phyloP scores from a whole-genome alignment of 1,140 invertebrate species.

The Euura saliciscinereae region DNA sequence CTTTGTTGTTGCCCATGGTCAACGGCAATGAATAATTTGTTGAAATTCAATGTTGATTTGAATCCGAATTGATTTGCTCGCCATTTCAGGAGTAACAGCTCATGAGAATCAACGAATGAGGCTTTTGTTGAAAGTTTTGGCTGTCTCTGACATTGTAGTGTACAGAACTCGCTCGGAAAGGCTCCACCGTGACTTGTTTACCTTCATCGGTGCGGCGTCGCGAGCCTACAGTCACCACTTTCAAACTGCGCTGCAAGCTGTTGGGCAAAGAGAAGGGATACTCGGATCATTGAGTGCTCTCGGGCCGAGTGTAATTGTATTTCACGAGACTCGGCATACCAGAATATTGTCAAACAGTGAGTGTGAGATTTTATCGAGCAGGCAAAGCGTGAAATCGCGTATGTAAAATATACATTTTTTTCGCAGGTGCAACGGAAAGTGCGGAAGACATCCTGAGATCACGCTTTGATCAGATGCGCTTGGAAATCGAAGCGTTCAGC shows the following conservation, averaged over 20 bases:
- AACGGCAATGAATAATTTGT: too few relatives aligned
- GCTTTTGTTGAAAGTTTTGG: conserved; percentile 74
- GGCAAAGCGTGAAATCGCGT: too few relatives aligned
- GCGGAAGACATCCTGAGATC: conserved; percentile 71
- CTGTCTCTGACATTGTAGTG: conserved; percentile 83
- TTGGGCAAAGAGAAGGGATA: conserved; percentile 62
- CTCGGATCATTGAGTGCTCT: conserved; percentile 60
- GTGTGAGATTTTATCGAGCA: conserved; percentile 22
- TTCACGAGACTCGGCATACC: conserved; percentile 84
- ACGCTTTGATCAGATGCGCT: conserved; percentile 67
- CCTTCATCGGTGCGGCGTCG: conserved; percentile 80
- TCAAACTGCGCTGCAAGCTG: conserved; percentile 65
- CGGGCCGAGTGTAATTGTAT: conserved; percentile 79
- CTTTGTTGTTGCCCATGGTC: too few relatives aligned
- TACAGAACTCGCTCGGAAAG: conserved; percentile 81
- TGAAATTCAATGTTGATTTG: too few relatives aligned
- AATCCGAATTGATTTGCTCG: conserved; percentile 12
- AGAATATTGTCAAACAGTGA: conserved; percentile 59
- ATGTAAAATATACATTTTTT: background rate
- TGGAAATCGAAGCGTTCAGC: conserved; percentile 75
- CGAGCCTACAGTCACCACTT: conserved; percentile 80
- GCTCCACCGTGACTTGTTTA: conserved; percentile 80
- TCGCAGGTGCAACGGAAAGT: conserved; percentile 62
- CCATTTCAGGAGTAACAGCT: conserved; percentile 60
- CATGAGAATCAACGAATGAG: conserved; percentile 75